Evolutionary conservation across 1,140 invertebrate species (phyloP), one percentile per base, ranked within the genome.

Genomic region (Solenopsis fugax): DNA sequence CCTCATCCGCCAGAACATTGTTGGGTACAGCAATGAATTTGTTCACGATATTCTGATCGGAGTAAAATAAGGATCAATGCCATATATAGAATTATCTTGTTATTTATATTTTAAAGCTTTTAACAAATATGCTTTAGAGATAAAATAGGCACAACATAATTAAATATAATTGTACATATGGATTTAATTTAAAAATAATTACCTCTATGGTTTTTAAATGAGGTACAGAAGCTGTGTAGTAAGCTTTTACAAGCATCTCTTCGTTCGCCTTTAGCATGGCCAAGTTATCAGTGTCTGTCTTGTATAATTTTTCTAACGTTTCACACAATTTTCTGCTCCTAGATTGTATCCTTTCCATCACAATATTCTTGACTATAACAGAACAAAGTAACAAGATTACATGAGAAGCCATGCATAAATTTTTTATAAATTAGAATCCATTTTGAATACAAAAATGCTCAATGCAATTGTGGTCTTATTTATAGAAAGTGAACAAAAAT

Each of bases 1-100:
- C 94, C 48, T 94, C 93, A 1, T 94, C 87, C 9, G 94, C 76
- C 58, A 95, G 75, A 77, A 95, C 77, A 75, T 94, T 91, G 41
- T 84, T 62, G 6, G 94, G 94, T 18, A 95, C 78, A 50, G 78
- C 48, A 58, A 94, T 89, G 24, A 89, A 92, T 86, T 92, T 93
- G 41, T 92, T 87, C 7, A 93, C 76, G 18, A 75, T 75, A 84
- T 89, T 90, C 94, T 94, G 60, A 60, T 80, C 50, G 64, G 72
- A 72, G 60, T 29, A 2, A 72, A 88, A 87, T 10, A 86, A 34
- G 21, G 21, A 73, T 73, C 78, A 37, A 80, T 21, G 65, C 84
- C 18, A 62, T 50, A n/a, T 52, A 13, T 12, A 7, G 60, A 16
- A 85, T 34, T 60, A 45, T 54, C 12, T 64, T 41, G 2, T 2